Conservation (phyloP, 2,888 invertebrate genomes). For the Melanophora roralis region DNA sequence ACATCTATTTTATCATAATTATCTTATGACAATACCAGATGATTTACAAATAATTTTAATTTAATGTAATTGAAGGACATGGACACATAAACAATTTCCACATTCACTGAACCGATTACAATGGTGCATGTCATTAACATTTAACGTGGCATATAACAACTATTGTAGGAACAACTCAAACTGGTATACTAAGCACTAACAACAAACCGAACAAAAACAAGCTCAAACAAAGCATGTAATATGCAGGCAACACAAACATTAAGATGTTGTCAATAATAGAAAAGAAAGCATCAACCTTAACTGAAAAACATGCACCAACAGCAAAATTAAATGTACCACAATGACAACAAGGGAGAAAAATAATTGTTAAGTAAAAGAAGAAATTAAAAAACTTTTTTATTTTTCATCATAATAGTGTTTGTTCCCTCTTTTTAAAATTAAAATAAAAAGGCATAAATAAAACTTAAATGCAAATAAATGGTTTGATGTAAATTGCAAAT, state of each 20-base stretch:
- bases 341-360: conserved; percentile 25
- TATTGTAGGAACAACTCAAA: neutral
- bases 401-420: conserved; percentile 23
- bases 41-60: conserved; percentile 32
- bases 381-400: neutral
- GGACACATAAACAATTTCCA: conserved; percentile 36
- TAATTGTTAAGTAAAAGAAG: neutral
- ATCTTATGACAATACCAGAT: conserved; percentile 37
- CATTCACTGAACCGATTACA: conserved; percentile 46
- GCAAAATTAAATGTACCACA: neutral
- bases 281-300: neutral
- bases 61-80: conserved; percentile 44
- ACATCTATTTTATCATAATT: neutral
- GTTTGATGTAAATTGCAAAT: conserved; percentile 38
- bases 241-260: conserved; percentile 24
- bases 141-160: neutral
- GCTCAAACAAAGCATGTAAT: conserved; percentile 10
- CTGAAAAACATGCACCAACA: conserved; percentile 32
- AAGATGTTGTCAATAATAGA: conserved; percentile 13
- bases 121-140: conserved; percentile 41
- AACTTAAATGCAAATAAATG: conserved; percentile 10
- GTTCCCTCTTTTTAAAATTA: conserved; percentile 3
- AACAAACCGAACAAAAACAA: conserved; percentile 4
- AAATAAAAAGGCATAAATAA: neutral
- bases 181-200: conserved; percentile 1